Conservation (phyloP, 2,113 vertebrate genomes). For the Acrocephalus kingi region DNA sequence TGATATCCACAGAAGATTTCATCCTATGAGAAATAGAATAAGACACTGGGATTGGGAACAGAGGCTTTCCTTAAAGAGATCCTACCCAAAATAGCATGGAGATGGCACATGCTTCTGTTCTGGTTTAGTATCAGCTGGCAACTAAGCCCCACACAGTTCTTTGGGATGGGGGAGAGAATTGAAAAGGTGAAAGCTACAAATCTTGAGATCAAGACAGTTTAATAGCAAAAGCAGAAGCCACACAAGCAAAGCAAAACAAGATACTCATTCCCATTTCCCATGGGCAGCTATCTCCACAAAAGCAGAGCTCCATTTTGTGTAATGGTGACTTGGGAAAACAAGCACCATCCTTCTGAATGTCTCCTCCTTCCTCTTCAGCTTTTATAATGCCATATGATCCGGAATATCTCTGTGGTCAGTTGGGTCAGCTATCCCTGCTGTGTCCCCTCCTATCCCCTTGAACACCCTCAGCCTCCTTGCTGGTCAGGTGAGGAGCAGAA, state of each 20-base stretch:
- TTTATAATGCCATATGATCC: neutral
- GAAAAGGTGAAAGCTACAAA: neutral
- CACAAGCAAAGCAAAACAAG: neutral
- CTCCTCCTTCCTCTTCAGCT: neutral
- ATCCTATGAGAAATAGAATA: neutral
- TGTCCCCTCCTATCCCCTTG: neutral
- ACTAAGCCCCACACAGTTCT: neutral
- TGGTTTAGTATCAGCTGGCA: neutral
- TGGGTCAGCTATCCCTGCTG: neutral
- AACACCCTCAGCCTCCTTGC: neutral
- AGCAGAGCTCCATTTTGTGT: neutral
- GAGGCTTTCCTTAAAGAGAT: neutral
- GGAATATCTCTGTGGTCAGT: neutral
- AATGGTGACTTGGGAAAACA: neutral
- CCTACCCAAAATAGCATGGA: neutral
- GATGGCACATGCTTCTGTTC: neutral
- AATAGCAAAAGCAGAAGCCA: neutral
- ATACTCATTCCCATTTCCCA: neutral
- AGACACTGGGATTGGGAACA: neutral
- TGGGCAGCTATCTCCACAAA: rapidly evolving
- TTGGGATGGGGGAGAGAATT: neutral
- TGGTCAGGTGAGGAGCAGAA: neutral
- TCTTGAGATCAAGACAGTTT: neutral
- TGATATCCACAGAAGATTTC: neutral
- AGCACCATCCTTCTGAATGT: neutral